Evolutionary conservation across 2,113 vertebrate genomes (phyloP).

Genomic region (Camelus bactrianus): DNA sequence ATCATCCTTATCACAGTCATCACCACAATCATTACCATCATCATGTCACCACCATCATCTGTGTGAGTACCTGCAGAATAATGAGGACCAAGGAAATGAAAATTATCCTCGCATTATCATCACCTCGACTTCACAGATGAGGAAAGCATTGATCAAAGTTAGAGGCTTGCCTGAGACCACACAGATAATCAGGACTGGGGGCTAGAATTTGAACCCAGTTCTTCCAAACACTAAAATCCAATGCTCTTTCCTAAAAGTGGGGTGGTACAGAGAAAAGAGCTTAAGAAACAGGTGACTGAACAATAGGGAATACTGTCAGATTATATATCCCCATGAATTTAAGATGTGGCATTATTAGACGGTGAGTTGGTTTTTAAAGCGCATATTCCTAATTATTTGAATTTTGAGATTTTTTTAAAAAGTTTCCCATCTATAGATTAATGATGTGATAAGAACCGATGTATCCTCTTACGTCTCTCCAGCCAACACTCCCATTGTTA

Average conservation of each 20-base stretch:
- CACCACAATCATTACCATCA: not conserved
- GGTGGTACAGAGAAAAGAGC: not conserved
- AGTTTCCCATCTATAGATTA: slow-evolving; percentile 57
- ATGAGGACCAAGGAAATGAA: not conserved
- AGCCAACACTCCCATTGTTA: not conserved
- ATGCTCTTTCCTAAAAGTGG: not conserved
- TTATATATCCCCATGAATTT: not conserved
- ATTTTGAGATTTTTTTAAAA: slow-evolving; percentile 39
- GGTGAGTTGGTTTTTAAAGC: not conserved
- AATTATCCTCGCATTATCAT: not conserved
- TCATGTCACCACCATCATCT: not conserved
- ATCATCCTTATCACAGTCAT: too few relatives aligned
- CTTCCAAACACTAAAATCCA: not conserved
- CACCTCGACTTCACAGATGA: not conserved
- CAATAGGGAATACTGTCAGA: not conserved
- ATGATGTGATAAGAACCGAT: slow-evolving; percentile 52
- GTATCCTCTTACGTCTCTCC: slow-evolving; percentile 38
- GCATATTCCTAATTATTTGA: slow-evolving; percentile 60
- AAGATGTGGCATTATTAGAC: not conserved
- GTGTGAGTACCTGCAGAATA: not conserved
- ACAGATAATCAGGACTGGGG: not conserved
- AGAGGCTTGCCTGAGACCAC: not conserved
- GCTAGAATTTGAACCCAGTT: not conserved
- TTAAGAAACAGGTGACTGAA: not conserved
- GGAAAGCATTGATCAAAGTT: not conserved